Base-by-base conservation (phyloP, 2,797 vertebrate genomes). In the Meda fulgida region DNA sequence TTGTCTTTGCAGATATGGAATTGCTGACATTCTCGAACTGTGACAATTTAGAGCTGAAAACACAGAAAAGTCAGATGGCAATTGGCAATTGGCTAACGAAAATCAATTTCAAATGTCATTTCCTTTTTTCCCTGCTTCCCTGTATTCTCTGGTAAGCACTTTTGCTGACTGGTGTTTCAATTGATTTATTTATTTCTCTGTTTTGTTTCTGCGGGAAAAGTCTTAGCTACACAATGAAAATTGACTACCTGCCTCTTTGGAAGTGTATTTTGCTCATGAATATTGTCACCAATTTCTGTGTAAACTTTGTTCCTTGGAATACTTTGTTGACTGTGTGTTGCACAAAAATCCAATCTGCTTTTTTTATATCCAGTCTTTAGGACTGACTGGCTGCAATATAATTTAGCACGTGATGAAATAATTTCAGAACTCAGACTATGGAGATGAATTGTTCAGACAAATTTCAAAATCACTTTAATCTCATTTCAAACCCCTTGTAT, bases 41-140 rank as follows among this genome's bases (percentile, higher is more conserved):
- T 60, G 75, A 84, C 48, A 60, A 40, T 71, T 78, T 78, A 34
- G 26, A 34, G 38, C 19, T 48, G 8, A 84, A 78, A 84, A 70
- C 75, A 78, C 65, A 70, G 48, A 43, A 58, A 84, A 84, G 48
- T 58, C 63, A 77, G 48, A 51, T 31, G 34, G 14, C 29, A 14
- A 31, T 13, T 38, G 51, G 70, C 77, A 67, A 34, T n/a, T 67
- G 75, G n/a, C 51, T 58, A n/a, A 78, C 19, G 36, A 36, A 84
- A 84, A 78, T 84, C 83, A 48, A 84, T 84, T 84, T 84, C 46
- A 78, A 60, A 78, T 70, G 51, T 53, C 75, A 78, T 78, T 43
- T 84, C 18, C 21, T 23, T 31, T 46, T 73, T 13, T 26, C 7
- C 43, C 31, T 26, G 26, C 11, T 65, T 70, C 16, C 21, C 23